Conservation (phyloP, 2,797 vertebrate genomes). For the Melanotaenia parkinsoni region DNA sequence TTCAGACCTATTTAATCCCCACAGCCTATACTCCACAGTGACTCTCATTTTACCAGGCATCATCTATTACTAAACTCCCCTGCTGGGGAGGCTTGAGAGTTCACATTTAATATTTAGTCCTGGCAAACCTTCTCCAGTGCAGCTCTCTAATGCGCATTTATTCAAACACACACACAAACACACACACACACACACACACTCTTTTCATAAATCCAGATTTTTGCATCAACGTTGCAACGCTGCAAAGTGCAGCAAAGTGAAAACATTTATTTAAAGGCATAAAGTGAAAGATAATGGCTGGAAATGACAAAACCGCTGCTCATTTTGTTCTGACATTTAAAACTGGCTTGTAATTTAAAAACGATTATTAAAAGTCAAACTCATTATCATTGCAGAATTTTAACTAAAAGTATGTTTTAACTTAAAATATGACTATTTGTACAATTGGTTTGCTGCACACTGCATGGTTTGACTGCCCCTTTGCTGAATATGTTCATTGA, state of each 20-base stretch:
- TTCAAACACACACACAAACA: conserved; percentile 5
- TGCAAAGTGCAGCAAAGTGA: conserved; percentile 6
- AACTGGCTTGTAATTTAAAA: background rate
- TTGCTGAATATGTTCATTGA: no score
- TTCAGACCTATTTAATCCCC: conserved; percentile 47
- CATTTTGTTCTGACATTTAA: background rate
- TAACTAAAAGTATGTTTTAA: no score
- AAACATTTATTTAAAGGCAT: conserved; percentile 16
- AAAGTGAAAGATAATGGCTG: conserved; percentile 19
- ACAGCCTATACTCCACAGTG: conserved; percentile 31
- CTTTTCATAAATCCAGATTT: conserved; percentile 14
- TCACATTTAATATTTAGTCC: conserved; percentile 72
- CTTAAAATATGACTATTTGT: no score
- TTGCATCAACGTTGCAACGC: conserved; percentile 4
- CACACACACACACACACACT: conserved; percentile 4
- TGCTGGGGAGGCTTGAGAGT: conserved; percentile 48
- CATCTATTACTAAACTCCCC: conserved; percentile 50
- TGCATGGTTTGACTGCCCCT: no score
- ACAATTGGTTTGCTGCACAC: no score
- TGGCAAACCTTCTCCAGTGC: conserved; percentile 37
- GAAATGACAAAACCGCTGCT: background rate
- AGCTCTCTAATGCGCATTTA: conserved; percentile 33
- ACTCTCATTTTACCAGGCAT: conserved; percentile 57
- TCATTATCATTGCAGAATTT: no score
- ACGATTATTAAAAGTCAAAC: no score